Conservation (phyloP, 1,140 invertebrate species). For the Protaetia brevitarsis region DNA sequence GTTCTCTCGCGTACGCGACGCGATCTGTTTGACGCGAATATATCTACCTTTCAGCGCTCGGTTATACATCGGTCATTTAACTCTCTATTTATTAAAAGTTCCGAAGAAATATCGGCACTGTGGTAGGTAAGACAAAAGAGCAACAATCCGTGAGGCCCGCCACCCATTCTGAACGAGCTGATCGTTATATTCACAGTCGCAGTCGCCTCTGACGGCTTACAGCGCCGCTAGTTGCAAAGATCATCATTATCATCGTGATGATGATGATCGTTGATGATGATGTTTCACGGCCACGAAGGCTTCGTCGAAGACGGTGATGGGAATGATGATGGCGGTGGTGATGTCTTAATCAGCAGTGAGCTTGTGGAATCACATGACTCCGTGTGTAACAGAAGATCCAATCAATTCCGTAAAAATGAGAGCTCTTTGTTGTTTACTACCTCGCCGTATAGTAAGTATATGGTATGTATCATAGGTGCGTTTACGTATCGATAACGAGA, state of each 20-base stretch:
- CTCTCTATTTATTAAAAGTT: conserved; percentile 10
- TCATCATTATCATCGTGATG: conserved; percentile 11
- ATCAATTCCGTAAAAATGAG: conserved; percentile 8
- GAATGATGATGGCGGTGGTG: not conserved
- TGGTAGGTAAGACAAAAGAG: conserved; percentile 16
- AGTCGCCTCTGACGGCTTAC: conserved; percentile 5
- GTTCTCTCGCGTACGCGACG: not conserved
- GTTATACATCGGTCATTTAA: not conserved
- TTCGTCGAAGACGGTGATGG: not conserved
- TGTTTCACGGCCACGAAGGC: not conserved
- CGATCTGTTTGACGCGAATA: not conserved
- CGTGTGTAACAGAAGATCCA: conserved; percentile 6
- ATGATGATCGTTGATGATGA: conserved; percentile 16
- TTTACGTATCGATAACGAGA: not conserved
- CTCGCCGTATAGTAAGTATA: not conserved
- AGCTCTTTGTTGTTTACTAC: not conserved
- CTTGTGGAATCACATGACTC: not conserved
- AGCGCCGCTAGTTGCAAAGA: conserved; percentile 3
- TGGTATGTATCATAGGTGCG: not conserved
- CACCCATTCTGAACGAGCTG: conserved; percentile 10
- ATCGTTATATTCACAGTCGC: conserved; percentile 8
- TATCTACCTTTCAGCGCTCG: not conserved
- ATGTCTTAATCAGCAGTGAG: conserved; percentile 1
- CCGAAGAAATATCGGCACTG: conserved; percentile 12
- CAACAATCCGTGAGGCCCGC: not conserved